These are phyloP conservation scores for Holacanthella duospinosa DNA, from an alignment of 2,888 invertebrate genomes.

Conservation along the genomic window DNA sequence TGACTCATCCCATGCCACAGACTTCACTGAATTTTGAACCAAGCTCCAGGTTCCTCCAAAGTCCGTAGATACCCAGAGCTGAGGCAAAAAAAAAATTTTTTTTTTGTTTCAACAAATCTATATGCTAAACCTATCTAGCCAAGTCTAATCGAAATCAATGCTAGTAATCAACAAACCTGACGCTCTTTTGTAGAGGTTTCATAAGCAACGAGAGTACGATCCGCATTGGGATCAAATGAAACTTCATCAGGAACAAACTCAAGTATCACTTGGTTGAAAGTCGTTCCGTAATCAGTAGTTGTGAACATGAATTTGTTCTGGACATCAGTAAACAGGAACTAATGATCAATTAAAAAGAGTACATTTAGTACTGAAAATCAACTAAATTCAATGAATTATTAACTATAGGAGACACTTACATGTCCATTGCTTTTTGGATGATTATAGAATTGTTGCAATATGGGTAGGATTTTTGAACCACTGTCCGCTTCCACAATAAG, in stretches of 20 bases:
- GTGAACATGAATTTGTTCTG: constrained; percentile 63
- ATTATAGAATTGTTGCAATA: constrained; percentile 72
- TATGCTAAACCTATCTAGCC: no score
- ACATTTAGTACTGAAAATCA: no score
- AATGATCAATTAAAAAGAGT: constrained; percentile 26
- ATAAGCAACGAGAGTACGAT: constrained; percentile 58
- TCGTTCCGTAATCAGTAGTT: constrained; percentile 61
- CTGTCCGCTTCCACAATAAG: constrained; percentile 47
- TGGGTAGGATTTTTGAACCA: constrained; percentile 54
- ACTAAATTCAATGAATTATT: background rate
- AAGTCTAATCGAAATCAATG: no score
- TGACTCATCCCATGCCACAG: constrained; percentile 57
- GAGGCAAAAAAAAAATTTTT: constrained; percentile 38
- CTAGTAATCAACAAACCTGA: constrained; percentile 38
- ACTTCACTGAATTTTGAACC: constrained; percentile 63
- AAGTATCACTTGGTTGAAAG: constrained; percentile 54
- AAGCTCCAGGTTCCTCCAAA: constrained; percentile 61
- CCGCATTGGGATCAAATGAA: constrained; percentile 60
- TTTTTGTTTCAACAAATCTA: constrained; percentile 6
- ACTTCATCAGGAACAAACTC: constrained; percentile 68
- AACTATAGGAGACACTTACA: constrained; percentile 52
- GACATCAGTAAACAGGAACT: constrained; percentile 79
- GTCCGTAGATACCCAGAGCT: constrained; percentile 67
- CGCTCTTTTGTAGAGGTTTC: constrained; percentile 59
- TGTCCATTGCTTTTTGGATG: constrained; percentile 67